Evolutionary conservation across 2,797 vertebrate genomes (phyloP).

Genomic region (Meda fulgida): DNA sequence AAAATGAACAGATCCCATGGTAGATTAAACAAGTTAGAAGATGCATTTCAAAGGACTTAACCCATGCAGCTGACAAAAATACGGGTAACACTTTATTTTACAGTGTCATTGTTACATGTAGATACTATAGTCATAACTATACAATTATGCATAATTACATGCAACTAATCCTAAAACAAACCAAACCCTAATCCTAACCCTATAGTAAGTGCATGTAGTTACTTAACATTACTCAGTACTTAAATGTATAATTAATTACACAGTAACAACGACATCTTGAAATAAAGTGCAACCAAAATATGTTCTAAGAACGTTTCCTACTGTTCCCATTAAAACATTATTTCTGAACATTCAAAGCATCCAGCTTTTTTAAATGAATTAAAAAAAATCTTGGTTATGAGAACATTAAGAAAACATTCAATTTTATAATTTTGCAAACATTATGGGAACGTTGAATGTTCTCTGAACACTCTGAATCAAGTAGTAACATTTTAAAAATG

Average conservation of each 20-base stretch:
- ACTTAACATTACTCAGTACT: no score
- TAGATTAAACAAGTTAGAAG: neutral
- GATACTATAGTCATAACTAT: no score
- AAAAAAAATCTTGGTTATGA: neutral
- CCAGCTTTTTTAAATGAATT: neutral
- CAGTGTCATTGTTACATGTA: no score
- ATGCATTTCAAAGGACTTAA: neutral
- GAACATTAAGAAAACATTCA: neutral
- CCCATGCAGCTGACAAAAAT: neutral
- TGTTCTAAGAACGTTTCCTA: neutral
- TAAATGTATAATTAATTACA: no score
- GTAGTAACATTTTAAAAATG: neutral
- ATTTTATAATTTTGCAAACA: neutral
- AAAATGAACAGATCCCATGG: neutral
- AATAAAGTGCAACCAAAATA: no score
- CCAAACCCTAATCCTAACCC: no score
- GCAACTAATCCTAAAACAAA: no score
- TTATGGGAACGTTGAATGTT: neutral
- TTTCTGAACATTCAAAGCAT: neutral
- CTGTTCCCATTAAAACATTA: neutral
- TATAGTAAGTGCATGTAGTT: no score
- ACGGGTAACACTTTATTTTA: neutral
- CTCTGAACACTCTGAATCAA: neutral
- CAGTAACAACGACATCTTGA: no score
- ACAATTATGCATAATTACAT: no score